These are phyloP conservation scores for Andricus grossulariae DNA, from an alignment of 1,140 invertebrate genomes.

Conservation along the genomic window DNA sequence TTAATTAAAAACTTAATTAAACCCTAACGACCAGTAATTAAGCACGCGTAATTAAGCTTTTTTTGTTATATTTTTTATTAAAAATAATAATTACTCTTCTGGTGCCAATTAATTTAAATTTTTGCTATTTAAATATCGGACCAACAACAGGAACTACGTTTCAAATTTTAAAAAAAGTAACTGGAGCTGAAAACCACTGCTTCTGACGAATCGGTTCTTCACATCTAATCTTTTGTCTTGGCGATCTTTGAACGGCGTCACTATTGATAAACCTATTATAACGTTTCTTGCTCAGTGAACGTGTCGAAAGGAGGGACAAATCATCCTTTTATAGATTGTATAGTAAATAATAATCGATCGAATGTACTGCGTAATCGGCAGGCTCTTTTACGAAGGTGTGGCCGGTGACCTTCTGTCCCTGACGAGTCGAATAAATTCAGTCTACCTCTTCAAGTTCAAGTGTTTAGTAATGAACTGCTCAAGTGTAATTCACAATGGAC, in stretches of 20 bases:
- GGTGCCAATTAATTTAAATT: too few species aligned
- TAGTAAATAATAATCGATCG: neutral
- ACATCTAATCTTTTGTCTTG: conserved; percentile 2
- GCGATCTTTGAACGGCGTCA: conserved; percentile 31
- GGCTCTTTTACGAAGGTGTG: conserved; percentile 1
- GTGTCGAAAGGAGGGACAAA: neutral
- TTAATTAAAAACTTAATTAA: too few species aligned
- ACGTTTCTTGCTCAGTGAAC: neutral
- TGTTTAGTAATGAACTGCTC: neutral
- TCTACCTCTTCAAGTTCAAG: conserved; percentile 1
- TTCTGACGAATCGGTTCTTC: neutral
- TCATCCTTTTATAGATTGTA: neutral
- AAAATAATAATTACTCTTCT: too few species aligned
- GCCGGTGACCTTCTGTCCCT: neutral
- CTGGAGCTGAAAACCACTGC: neutral
- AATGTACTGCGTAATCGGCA: neutral
- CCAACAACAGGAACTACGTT: neutral
- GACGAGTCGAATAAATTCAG: neutral
- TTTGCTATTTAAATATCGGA: too few species aligned
- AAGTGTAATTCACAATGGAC: neutral
- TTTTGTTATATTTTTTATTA: too few species aligned
- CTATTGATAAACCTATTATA: conserved; percentile 26
- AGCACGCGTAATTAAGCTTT: too few species aligned
- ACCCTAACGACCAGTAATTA: too few species aligned
- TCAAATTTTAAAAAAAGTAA: neutral